Percentiles rank a stretch among this genome's conserved stretches.
phyloP scores from a whole-genome alignment of 2,113 vertebrate genomes.

The Cyprinus carpio region DNA sequence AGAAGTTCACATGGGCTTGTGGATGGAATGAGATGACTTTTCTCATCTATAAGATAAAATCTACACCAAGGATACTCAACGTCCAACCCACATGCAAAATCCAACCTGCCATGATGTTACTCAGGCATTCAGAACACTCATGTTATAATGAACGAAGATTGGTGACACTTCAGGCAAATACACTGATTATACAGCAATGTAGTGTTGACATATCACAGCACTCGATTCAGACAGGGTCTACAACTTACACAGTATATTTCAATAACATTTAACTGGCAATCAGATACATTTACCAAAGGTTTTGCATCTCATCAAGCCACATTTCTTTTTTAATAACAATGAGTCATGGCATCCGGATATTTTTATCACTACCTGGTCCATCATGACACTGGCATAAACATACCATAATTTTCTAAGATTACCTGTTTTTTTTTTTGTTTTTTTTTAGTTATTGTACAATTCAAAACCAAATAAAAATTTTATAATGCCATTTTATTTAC shows the following conservation, averaged over 20 bases:
- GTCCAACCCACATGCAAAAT: neutral
- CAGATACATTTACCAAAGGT: neutral
- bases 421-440: neutral
- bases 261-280: neutral
- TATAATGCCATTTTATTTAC: neutral
- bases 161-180: neutral
- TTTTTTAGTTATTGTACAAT: neutral
- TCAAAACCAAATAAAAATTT: neutral
- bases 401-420: too few species aligned
- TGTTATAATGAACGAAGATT: neutral
- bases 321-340: neutral
- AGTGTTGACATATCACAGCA: neutral
- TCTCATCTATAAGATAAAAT: constrained; percentile 4
- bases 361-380: neutral
- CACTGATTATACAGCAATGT: neutral
- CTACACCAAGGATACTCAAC: neutral
- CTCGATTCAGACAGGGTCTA: neutral
- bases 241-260: neutral
- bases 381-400: neutral
- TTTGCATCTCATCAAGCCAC: neutral
- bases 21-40: neutral
- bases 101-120: neutral
- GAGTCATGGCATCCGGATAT: neutral
- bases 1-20: neutral
- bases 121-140: neutral